Evolutionary conservation across 2,113 vertebrate genomes (phyloP).

Genomic region (Protomyctophum bolini): DNA sequence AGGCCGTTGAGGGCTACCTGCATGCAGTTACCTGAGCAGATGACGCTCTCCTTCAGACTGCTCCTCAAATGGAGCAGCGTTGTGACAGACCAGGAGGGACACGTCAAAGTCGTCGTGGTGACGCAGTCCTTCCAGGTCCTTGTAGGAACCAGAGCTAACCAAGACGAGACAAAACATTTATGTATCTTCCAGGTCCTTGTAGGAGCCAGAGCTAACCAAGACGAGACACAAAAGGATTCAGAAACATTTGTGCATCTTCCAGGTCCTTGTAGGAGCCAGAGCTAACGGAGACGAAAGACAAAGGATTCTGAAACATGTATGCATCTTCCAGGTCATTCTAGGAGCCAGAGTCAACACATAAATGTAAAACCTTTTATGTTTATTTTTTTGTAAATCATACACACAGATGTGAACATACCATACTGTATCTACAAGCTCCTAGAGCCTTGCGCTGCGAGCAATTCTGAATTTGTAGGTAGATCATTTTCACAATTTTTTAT

Average conservation of each 20-base stretch:
- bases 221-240: not conserved
- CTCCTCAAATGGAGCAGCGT: constrained; percentile 92
- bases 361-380: too few relatives aligned
- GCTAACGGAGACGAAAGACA: constrained; percentile 65
- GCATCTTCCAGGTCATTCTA: constrained; percentile 91
- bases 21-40: constrained; percentile 83
- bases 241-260: constrained; percentile 69
- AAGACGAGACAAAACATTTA: not conserved
- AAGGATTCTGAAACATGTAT: too few relatives aligned
- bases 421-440: too few relatives aligned
- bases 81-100: constrained; percentile 94
- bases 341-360: constrained; percentile 85
- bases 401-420: too few relatives aligned
- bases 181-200: constrained; percentile 89
- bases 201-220: constrained; percentile 88
- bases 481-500: too few relatives aligned
- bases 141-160: constrained; percentile 91
- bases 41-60: constrained; percentile 94
- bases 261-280: constrained; percentile 95
- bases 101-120: constrained; percentile 98
- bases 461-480: too few relatives aligned
- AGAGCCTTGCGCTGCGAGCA: too few relatives aligned
- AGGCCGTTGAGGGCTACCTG: too few relatives aligned
- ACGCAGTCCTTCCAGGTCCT: constrained; percentile 91
- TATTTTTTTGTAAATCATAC: too few relatives aligned